Evolutionary conservation across 2,797 vertebrate species (phyloP).

Genomic region (Saxicola maurus): DNA sequence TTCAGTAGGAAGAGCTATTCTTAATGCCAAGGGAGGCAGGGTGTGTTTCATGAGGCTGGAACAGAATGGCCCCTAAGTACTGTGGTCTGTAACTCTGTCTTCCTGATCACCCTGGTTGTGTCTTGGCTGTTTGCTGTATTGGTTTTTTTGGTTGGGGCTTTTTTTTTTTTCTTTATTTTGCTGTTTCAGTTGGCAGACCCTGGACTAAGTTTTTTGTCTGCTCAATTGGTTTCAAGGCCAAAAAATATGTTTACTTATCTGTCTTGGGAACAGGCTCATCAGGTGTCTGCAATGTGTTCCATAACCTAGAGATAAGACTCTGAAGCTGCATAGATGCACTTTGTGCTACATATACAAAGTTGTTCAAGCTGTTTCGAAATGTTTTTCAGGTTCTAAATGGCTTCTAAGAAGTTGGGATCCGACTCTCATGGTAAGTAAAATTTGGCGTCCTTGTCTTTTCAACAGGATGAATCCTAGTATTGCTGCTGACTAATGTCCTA

Average conservation of each 20-base stretch:
- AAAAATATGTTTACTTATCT: neutral
- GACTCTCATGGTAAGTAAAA: conserved; percentile 87
- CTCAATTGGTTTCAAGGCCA: neutral
- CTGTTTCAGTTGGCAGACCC: neutral
- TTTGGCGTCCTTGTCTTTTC: neutral
- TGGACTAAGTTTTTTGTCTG: neutral
- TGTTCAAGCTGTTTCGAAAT: conserved; percentile 35
- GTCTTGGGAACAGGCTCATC: neutral
- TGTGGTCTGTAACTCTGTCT: neutral
- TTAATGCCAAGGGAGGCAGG: neutral
- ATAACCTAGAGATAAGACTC: neutral
- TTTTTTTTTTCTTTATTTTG: neutral
- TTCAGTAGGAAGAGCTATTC: conserved; percentile 7
- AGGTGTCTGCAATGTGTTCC: neutral
- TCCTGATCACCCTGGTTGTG: neutral
- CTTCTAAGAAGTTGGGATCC: conserved; percentile 93
- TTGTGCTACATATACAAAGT: neutral
- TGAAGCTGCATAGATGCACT: neutral
- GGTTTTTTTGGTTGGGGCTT: neutral
- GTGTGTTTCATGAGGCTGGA: neutral
- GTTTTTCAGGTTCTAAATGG: conserved; percentile 94
- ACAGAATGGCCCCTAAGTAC: accelerated
- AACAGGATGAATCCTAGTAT: neutral
- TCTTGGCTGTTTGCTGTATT: neutral
- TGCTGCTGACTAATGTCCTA: neutral